Percentiles rank a stretch among this genome's conserved stretches.
These are phyloP conservation scores for Arizona elegans DNA, from an alignment of 2,113 vertebrate genomes.

Conservation along the genomic window DNA sequence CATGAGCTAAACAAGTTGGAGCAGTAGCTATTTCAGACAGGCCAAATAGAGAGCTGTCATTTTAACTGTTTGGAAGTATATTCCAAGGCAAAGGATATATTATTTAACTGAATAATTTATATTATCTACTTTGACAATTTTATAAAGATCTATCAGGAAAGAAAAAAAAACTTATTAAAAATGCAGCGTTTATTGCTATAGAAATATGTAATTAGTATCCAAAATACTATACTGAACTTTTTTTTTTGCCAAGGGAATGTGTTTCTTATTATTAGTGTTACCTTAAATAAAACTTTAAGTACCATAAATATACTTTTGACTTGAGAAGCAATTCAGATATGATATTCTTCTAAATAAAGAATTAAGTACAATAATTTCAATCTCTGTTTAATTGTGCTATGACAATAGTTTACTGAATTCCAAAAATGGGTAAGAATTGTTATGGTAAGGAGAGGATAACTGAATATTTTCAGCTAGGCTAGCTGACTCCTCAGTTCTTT, in stretches of 20 bases:
- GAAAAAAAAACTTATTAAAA: neutral
- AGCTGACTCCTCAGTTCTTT: no score
- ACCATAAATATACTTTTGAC: neutral
- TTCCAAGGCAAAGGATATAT: constrained; percentile 7
- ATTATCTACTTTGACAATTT: constrained; percentile 19
- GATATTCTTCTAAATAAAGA: neutral
- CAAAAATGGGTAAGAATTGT: neutral
- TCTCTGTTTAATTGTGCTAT: neutral
- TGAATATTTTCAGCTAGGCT: no score
- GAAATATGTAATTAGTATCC: constrained; percentile 11
- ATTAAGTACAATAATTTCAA: neutral
- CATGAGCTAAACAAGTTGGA: constrained; percentile 21
- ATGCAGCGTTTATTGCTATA: neutral
- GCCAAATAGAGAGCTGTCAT: neutral
- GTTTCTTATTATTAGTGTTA: neutral
- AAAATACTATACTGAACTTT: neutral
- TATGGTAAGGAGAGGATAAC: neutral
- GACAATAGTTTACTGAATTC: neutral
- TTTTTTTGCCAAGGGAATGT: constrained; percentile 8
- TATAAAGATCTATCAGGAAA: constrained; percentile 37
- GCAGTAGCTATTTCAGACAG: neutral
- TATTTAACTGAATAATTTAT: constrained; percentile 41
- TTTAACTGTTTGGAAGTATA: constrained; percentile 1
- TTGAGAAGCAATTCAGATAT: neutral
- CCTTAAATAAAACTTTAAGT: constrained; percentile 18